These are phyloP conservation scores for Buphagus erythrorhynchus DNA, from an alignment of 2,797 vertebrate genomes.

Conservation along the genomic window DNA sequence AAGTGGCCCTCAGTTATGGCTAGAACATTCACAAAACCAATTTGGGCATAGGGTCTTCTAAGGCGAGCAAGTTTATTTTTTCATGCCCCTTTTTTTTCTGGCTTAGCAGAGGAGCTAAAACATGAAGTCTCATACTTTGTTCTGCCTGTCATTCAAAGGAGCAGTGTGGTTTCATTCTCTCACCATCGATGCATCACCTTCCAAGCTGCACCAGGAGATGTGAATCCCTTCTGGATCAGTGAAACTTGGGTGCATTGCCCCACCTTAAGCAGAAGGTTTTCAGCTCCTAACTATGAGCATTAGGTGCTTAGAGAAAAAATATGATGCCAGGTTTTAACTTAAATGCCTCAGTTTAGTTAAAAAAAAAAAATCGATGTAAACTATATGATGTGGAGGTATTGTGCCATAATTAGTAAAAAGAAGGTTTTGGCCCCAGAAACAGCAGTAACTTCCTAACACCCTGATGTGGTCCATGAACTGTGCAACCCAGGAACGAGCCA, in stretches of 20 bases:
- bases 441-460: neutral
- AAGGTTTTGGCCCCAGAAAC: neutral
- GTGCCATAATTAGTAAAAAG: neutral
- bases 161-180: neutral
- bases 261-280: neutral
- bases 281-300: neutral
- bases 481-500: fast-evolving
- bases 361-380: neutral
- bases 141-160: neutral
- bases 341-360: neutral
- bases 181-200: neutral
- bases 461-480: neutral
- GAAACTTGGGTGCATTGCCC: neutral
- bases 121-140: neutral
- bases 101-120: neutral
- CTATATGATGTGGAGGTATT: neutral
- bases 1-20: neutral
- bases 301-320: neutral
- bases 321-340: neutral
- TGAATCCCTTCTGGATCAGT: neutral
- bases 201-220: neutral
- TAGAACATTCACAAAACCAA: neutral
- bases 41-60: neutral
- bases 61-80: neutral
- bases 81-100: neutral